These are phyloP conservation scores for Helarctos malayanus DNA, from an alignment of 2,797 vertebrate genomes.

Conservation along the genomic window DNA sequence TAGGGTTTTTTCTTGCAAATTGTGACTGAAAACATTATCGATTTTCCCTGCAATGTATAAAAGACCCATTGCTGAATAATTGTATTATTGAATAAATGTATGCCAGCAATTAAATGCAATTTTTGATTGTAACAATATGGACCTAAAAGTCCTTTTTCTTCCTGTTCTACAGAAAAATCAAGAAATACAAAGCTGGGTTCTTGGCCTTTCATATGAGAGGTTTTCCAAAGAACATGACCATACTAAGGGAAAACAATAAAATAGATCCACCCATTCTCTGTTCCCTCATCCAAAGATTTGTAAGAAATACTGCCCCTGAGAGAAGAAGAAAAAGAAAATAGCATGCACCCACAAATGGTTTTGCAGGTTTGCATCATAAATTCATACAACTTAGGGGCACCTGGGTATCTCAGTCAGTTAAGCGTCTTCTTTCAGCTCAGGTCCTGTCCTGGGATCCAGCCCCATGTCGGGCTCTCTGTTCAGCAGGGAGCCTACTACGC, in stretches of 20 bases:
- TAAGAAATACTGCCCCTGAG: neutral
- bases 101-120: neutral
- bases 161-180: neutral
- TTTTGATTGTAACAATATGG: neutral
- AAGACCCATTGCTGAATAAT: neutral
- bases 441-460: neutral
- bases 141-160: neutral
- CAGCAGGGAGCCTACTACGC: too few species aligned
- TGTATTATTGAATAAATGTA: neutral
- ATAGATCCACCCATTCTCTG: neutral
- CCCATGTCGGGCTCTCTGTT: too few species aligned
- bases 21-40: neutral
- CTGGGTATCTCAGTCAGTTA: neutral
- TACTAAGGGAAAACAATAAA: slow-evolving; percentile 23
- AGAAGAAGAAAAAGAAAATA: neutral
- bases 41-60: neutral
- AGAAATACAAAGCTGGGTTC: neutral
- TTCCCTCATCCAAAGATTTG: neutral
- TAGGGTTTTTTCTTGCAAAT: neutral
- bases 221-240: neutral
- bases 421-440: neutral
- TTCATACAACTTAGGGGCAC: neutral
- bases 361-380: neutral
- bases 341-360: neutral
- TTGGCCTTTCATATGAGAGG: neutral